Percentiles rank a stretch among this genome's conserved stretches.
Evolutionary conservation across 2,113 vertebrate species (phyloP).

Genomic region (Alligator sinensis): DNA sequence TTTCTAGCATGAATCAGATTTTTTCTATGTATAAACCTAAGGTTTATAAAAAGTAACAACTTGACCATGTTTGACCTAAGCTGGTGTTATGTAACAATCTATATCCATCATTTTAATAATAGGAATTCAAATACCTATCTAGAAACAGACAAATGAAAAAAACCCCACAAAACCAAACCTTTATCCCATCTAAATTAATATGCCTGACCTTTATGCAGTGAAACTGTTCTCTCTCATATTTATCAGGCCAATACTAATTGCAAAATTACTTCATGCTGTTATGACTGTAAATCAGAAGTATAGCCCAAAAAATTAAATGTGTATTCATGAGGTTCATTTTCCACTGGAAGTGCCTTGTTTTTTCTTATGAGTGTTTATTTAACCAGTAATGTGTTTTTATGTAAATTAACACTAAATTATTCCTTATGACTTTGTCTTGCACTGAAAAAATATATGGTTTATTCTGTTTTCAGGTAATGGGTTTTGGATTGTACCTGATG

Average conservation of each 20-base stretch:
- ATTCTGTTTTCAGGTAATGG: constrained; percentile 90
- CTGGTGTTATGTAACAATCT: not conserved
- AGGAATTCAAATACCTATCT: not conserved
- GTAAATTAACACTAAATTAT: not conserved
- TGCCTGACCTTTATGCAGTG: not conserved
- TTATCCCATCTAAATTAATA: not conserved
- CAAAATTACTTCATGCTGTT: not conserved
- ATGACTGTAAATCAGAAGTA: not conserved
- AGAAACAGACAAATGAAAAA: not conserved
- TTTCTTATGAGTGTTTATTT: not conserved
- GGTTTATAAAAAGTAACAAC: not conserved
- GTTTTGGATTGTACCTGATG: constrained; percentile 97
- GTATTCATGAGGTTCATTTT: not conserved
- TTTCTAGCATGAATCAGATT: not conserved
- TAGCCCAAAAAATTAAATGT: not conserved
- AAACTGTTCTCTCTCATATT: not conserved
- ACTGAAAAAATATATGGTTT: not conserved
- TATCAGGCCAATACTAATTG: not conserved
- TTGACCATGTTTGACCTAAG: not conserved
- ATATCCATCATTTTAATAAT: not conserved
- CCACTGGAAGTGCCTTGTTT: not conserved
- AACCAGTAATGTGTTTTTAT: not conserved
- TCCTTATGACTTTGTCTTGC: not conserved
- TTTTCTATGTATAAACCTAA: not conserved
- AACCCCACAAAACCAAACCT: too few relatives aligned